phyloP scores from a whole-genome alignment of 2,888 invertebrate species.

The Lissocephala sabroskyi region DNA sequence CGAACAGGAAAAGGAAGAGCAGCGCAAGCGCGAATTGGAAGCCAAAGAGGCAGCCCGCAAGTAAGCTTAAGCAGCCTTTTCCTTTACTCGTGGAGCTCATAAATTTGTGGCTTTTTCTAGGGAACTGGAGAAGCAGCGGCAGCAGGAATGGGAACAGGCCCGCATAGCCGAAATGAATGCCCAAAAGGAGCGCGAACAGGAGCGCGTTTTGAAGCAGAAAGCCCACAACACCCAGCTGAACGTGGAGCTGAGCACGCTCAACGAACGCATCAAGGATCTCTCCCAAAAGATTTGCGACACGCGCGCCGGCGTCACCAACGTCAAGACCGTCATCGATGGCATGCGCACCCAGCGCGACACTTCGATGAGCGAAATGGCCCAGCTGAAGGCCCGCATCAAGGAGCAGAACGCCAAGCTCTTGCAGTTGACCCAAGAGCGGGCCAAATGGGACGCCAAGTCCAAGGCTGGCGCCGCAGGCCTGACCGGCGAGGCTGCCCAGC shows the following conservation, averaged over 20 bases:
- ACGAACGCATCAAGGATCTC: slow-evolving; percentile 81
- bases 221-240: slow-evolving; percentile 88
- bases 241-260: slow-evolving; percentile 81
- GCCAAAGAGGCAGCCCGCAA: slow-evolving; percentile 84
- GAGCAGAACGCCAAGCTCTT: slow-evolving; percentile 88
- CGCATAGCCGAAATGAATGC: slow-evolving; percentile 88
- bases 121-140: slow-evolving; percentile 95
- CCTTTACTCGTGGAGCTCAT: too few species aligned
- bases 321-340: slow-evolving; percentile 96
- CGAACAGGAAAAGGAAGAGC: slow-evolving; percentile 83
- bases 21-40: slow-evolving; percentile 84
- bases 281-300: slow-evolving; percentile 88
- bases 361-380: slow-evolving; percentile 89
- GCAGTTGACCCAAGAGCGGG: slow-evolving; percentile 86
- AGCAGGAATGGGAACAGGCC: slow-evolving; percentile 97
- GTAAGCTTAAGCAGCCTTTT: slow-evolving; percentile 35
- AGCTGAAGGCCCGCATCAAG: slow-evolving; percentile 85
- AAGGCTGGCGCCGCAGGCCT: slow-evolving; percentile 68
- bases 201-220: slow-evolving; percentile 87
- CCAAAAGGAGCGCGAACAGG: slow-evolving; percentile 88
- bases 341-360: slow-evolving; percentile 94
- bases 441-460: slow-evolving; percentile 82
- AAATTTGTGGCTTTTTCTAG: too few species aligned
- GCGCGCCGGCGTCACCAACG: slow-evolving; percentile 88
- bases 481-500: slow-evolving; percentile 71